Percentiles rank a stretch among this genome's conserved stretches.
These are phyloP conservation scores for Tachuris rubrigastra DNA, from an alignment of 2,113 vertebrate species.

Conservation along the genomic window DNA sequence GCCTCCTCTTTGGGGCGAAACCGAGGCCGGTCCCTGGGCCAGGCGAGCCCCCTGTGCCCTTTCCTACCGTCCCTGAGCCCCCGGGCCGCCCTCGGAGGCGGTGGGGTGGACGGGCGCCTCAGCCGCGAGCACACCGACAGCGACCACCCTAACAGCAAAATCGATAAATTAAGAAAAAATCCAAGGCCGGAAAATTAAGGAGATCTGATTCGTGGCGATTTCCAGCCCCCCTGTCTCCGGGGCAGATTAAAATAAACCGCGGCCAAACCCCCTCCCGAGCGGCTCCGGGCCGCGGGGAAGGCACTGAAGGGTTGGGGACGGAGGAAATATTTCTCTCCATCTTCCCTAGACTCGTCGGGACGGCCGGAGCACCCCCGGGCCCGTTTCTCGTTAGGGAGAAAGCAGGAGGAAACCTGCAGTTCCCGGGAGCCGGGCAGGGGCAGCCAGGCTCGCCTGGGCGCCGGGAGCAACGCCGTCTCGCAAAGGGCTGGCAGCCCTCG, in stretches of 20 bases:
- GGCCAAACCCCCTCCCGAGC: neutral
- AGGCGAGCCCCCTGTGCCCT: neutral
- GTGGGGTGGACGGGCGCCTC: neutral
- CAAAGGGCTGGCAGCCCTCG: neutral
- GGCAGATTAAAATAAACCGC: neutral
- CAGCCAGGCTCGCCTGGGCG: neutral
- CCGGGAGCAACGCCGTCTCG: neutral
- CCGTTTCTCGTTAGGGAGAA: conserved; percentile 33
- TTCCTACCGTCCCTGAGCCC: neutral
- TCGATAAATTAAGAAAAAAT: neutral
- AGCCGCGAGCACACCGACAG: neutral
- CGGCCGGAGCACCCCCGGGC: neutral
- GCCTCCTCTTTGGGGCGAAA: neutral
- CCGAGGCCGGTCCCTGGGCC: neutral
- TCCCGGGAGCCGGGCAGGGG: neutral
- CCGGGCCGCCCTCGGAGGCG: neutral
- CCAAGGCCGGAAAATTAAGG: neutral
- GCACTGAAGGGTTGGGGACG: neutral
- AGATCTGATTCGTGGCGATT: neutral
- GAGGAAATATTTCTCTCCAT: neutral
- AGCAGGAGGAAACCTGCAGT: neutral
- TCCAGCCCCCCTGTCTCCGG: fast-evolving
- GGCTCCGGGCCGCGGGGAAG: neutral
- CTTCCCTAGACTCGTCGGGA: neutral
- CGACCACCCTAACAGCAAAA: neutral